Conservation (phyloP, 2,888 invertebrate species). For the Stenodera caucasica region DNA sequence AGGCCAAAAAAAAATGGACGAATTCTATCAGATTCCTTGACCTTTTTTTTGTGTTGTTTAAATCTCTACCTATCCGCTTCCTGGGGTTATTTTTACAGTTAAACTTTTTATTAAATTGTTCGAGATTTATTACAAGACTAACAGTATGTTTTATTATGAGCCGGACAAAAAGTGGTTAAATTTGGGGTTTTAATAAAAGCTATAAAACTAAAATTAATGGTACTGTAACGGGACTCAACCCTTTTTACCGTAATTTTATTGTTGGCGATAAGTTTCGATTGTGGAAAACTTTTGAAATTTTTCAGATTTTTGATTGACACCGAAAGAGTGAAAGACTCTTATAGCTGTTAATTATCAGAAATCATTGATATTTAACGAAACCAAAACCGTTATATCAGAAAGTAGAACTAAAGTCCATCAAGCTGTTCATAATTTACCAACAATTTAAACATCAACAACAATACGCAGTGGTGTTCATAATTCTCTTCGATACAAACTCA, state of each 20-base stretch:
- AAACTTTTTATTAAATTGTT: not conserved
- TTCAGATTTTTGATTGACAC: not conserved
- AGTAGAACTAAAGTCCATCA: conserved; percentile 41
- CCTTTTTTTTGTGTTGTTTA: not conserved
- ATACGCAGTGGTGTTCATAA: not conserved
- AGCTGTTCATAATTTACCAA: conserved; percentile 3
- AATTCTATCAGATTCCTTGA: not conserved
- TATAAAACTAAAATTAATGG: not conserved
- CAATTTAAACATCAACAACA: not conserved
- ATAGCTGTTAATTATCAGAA: not conserved
- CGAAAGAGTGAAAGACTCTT: not conserved
- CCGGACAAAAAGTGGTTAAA: no score
- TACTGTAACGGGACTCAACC: not conserved
- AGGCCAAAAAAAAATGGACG: not conserved
- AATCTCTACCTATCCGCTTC: not conserved
- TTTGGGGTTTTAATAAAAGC: not conserved
- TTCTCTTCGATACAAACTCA: not conserved
- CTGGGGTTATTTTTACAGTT: conserved; percentile 6
- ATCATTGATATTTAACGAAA: conserved; percentile 31
- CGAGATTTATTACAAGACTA: not conserved
- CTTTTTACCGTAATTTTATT: not conserved
- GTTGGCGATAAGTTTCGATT: no score
- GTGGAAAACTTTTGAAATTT: no score
- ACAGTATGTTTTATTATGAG: no score
- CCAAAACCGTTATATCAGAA: conserved; percentile 43